Evolutionary conservation across 2,113 vertebrate species (phyloP), one percentile per base, ranked within the genome.

Genomic region (Notechis scutatus): DNA sequence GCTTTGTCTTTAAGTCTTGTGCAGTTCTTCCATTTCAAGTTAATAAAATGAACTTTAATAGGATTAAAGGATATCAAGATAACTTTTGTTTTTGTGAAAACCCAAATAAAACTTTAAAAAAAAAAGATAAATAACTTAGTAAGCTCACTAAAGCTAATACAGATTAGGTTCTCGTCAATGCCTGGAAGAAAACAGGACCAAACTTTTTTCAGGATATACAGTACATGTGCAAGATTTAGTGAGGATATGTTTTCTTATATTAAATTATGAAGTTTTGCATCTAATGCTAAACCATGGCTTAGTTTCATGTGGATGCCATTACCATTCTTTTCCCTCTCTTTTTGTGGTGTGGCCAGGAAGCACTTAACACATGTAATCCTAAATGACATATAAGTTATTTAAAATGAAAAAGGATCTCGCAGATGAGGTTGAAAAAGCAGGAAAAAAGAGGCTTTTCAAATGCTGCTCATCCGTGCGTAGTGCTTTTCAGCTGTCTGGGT

Each of bases 1-100:
- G 88, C 34, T 24, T 59, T 4, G 0, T 45, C 50, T 42, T 91
- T 90, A 24, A 90, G 0, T 29, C 61, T 89, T 89, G 74, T 56
- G 52, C 64, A 26, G n/a, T 90, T 64, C 56, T 92, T 69, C 91
- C 57, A 39, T 89, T 56, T 89, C 87, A 57, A 9, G 55, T 39
- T 69, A 89, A n/a, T 89, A 54, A 92, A 12, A 29, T 45, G 64
- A 92, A 85, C 64, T 56, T 57, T 92, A 92, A 56, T 81, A 26
- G 87, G 61, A 56, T 81, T 92, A 92, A 81, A 69, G 59, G 45
- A 24, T 61, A 92, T 74, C 29, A 42, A 24, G 34, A 39, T 64
- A 81, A 81, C n/a, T 39, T 39, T 42, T 42, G 42, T 42, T 42
- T 42, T 42, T 42, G 42, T 42, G 42, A 42, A 42, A 42, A 42